A percentile compares a stretch with the other conserved stretches of the same genome.
These are phyloP conservation scores for Lordiphosa fenestrarum DNA, from an alignment of 2,888 invertebrate species.

Conservation along the genomic window DNA sequence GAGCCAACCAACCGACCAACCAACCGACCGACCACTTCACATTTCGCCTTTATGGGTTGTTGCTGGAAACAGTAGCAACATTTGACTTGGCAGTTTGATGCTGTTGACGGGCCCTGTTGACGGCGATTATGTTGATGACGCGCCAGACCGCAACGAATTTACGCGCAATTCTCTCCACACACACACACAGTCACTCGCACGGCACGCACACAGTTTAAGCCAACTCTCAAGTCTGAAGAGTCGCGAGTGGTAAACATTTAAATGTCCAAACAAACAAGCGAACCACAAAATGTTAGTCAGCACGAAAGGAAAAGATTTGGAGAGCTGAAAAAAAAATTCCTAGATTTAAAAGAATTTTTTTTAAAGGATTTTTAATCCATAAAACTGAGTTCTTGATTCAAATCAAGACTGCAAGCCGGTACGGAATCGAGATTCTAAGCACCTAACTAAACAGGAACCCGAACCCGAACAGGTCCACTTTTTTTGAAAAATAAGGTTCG, in stretches of 20 bases:
- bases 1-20: conserved; percentile 1
- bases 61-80: conserved; percentile 66
- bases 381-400: too few relatives aligned
- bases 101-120: conserved; percentile 71
- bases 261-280: conserved; percentile 20
- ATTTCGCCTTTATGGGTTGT: conserved; percentile 31
- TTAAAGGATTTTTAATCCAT: too few relatives aligned
- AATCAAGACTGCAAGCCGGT: too few relatives aligned
- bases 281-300: conserved; percentile 25
- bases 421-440: too few relatives aligned
- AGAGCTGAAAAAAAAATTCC: too few relatives aligned
- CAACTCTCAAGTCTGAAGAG: conserved; percentile 27
- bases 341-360: too few relatives aligned
- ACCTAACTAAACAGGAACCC: too few relatives aligned
- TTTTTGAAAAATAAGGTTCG: too few relatives aligned
- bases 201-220: conserved; percentile 10
- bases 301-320: too few relatives aligned
- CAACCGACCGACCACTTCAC: conserved; percentile 45
- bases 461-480: too few relatives aligned
- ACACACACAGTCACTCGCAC: not conserved
- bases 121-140: conserved; percentile 74
- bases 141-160: conserved; percentile 70
- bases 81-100: conserved; percentile 69
- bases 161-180: conserved; percentile 66
- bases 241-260: conserved; percentile 29